These are phyloP conservation scores for Promerops cafer DNA, from an alignment of 2,113 vertebrate species.

Conservation along the genomic window DNA sequence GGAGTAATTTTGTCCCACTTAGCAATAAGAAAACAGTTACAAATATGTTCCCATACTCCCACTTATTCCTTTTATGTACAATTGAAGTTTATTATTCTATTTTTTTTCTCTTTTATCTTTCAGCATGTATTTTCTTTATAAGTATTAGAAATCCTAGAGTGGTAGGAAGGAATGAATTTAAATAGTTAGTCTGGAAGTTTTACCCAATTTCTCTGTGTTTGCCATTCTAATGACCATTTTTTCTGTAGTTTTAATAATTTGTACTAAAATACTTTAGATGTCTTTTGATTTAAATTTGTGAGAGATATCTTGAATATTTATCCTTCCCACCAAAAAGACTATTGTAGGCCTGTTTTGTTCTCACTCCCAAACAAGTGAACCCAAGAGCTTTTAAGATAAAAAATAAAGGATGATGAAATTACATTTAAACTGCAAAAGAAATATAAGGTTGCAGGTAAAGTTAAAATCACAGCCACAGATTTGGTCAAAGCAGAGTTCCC, in stretches of 20 bases:
- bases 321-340: neutral
- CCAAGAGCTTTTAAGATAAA: neutral
- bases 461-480: neutral
- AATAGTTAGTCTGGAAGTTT: neutral
- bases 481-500: neutral
- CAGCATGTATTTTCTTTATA: neutral
- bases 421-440: neutral
- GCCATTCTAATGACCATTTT: neutral
- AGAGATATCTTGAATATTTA: neutral
- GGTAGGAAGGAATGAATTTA: neutral
- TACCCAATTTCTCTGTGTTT: neutral
- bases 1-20: neutral
- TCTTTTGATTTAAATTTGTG: neutral
- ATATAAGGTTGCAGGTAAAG: neutral
- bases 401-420: neutral
- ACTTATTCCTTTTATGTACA: conserved; percentile 29
- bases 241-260: neutral
- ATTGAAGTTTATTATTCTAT: conserved; percentile 1
- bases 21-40: neutral
- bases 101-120: conserved; percentile 24
- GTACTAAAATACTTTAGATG: neutral
- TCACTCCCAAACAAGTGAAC: neutral
- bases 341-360: neutral
- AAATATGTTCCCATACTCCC: conserved; percentile 10
- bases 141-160: neutral